Conservation (phyloP, 1,140 invertebrate genomes). For the Aleiodes sp. region DNA sequence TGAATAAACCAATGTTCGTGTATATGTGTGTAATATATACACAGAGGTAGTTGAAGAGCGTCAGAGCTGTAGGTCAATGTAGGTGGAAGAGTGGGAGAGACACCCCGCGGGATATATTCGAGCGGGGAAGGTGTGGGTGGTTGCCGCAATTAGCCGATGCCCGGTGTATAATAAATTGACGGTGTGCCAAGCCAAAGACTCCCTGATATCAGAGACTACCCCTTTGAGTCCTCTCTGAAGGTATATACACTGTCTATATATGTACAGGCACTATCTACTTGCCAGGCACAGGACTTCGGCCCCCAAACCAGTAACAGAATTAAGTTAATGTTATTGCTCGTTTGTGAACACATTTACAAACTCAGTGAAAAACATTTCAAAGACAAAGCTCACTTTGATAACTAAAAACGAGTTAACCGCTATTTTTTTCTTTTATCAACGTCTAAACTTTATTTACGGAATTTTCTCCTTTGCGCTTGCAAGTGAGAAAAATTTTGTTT, state of each 20-base stretch:
- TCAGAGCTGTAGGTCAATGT: background rate
- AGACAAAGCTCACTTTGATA: no score
- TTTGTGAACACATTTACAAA: no score
- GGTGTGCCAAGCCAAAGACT: slow-evolving; percentile 25
- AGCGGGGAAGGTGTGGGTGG: slow-evolving; percentile 42
- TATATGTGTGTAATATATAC: background rate
- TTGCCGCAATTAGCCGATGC: slow-evolving; percentile 39
- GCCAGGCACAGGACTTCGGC: background rate
- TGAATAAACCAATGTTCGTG: background rate
- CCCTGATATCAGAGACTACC: slow-evolving; percentile 1
- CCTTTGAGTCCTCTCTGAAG: background rate
- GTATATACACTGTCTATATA: background rate
- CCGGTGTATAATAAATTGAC: slow-evolving; percentile 40
- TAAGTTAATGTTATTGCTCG: background rate
- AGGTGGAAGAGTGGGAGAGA: no score
- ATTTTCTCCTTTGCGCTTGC: no score
- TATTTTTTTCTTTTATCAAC: no score
- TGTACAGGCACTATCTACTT: background rate
- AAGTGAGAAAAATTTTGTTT: no score
- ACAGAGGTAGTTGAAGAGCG: background rate
- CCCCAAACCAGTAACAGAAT: background rate
- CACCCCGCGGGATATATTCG: slow-evolving; percentile 41
- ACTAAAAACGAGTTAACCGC: no score
- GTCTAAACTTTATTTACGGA: no score
- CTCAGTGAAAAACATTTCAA: no score